Evolutionary conservation across 2,797 vertebrate genomes (phyloP).

Genomic region (Smutsia temminckii): DNA sequence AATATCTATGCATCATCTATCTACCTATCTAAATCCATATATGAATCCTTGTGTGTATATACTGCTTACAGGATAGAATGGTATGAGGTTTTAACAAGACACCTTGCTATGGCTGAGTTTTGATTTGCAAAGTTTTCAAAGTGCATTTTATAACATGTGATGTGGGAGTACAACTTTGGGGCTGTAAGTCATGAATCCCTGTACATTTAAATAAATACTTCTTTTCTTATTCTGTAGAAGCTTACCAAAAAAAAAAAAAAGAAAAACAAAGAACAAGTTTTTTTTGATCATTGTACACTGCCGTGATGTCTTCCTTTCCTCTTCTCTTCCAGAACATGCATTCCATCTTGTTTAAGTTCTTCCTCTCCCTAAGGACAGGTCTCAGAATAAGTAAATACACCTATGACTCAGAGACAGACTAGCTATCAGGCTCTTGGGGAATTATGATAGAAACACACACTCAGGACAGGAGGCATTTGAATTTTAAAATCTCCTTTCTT

Average conservation of each 20-base stretch:
- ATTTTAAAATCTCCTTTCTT: constrained; percentile 64
- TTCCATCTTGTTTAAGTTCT: background rate
- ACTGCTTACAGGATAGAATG: background rate
- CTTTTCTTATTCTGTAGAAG: background rate
- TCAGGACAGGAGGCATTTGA: constrained; percentile 63
- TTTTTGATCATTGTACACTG: background rate
- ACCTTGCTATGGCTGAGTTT: background rate
- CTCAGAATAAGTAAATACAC: constrained; percentile 55
- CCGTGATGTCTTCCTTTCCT: background rate
- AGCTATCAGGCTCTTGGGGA: constrained; percentile 48
- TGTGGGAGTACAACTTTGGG: background rate
- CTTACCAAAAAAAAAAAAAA: background rate
- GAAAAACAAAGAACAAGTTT: background rate
- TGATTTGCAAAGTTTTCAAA: constrained; percentile 28
- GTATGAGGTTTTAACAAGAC: background rate
- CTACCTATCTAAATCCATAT: background rate
- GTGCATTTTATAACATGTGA: background rate
- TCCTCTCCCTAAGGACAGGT: constrained; percentile 34
- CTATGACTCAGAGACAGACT: constrained; percentile 48
- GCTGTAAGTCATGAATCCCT: background rate
- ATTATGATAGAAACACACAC: constrained; percentile 57
- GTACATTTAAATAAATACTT: background rate
- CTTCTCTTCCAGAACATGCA: constrained; percentile 22
- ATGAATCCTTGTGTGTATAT: background rate
- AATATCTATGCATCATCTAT: background rate